Base-by-base conservation (phyloP, 2,113 vertebrate species). In the Nibea coibor region DNA sequence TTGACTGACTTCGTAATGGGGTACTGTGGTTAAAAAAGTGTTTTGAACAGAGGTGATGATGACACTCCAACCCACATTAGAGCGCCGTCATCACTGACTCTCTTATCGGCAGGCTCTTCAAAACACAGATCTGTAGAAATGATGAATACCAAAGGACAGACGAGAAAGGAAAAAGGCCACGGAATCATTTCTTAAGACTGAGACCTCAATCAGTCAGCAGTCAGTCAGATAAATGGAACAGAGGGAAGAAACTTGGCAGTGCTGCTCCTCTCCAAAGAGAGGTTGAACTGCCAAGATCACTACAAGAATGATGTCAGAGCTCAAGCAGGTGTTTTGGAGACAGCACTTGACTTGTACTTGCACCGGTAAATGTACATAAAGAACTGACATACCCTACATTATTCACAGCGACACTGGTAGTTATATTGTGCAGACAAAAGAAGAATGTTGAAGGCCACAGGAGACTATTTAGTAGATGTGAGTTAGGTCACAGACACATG, bases 141-240 rank as follows among this genome's bases (percentile, higher is more conserved):
- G 63, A 77, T 72, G 42, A 72, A 82, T 75, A 82, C 79, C 43
- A 73, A 72, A 83, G 64, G 47, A 69, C 26, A 75, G 7, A 48
- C 10, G 51, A 59, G 62, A 63, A 56, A 48, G 71, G 31, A 53
- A 68, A 14, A 53, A 58, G 47, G 45, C 58, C 14, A 22, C 66
- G 45, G 35, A 71, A 61, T 0, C 22, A 51, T 75, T 70, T 79
- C 59, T 82, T 42, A 57, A 54, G 56, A 79, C 72, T 35, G 43
- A 72, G 82, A 79, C 75, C 77, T 78, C 73, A 77, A 74, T 86
- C 80, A 83, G 72, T 80, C 75, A 76, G 15, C 45, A 79, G 28
- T 71, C 68, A 43, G 78, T 24, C 75, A 69, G 80, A 82, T 79
- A 56, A 80, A 77, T 88, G 50, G 12, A 45, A 82, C 54, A 42